Base-by-base conservation (phyloP, 92 coral and sea anemone genomes). In the Montipora capitata region DNA sequence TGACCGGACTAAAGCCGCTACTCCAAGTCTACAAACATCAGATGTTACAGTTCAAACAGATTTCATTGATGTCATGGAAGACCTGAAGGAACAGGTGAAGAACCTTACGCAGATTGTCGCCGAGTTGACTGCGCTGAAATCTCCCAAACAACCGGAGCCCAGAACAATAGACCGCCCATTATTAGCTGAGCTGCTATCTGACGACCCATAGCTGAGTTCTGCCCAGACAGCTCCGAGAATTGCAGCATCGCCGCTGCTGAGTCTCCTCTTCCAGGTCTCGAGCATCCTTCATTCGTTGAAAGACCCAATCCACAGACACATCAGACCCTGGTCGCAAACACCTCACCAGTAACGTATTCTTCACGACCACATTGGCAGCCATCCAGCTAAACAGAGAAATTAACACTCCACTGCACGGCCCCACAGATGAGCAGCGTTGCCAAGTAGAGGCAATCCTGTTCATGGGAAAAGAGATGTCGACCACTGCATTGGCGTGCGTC, bases 71-170 rank as follows among this genome's bases (percentile, higher is more conserved):
- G 8, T 54, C 59, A 54, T 54, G 59, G 59, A 15, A 2, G 59
- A 54, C 59, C 13, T 54, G 8, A 54, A 5, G 59, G 59, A 54
- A 15, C 52, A 48, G 10, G 62, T 74, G 61, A 45, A 45, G 62
- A 74, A 74, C 35, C 78, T 74, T 13, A 44, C 2, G 10, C 78
- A 74, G 78, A 74, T 74, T 2, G 78, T 74, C 12, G 78, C 78
- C 78, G 9, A 74, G 62, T 13, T 48, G 52, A 48, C 52, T 48
- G 52, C 52, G 52, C 52, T 48, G 52, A 48, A 48, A 9, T 48
- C 52, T 74, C 52, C 43, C 40, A 6, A 17, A 59, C 16, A 59
- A 10, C 66, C 5, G 12, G 16, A 59, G 18, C n/a, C 66, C 16
- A 59, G 7, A 59, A 59, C 66, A 59, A 59, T 59, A 59, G 66